These are phyloP conservation scores for Vicugna pacos DNA, from an alignment of 2,113 vertebrate genomes.

Conservation along the genomic window DNA sequence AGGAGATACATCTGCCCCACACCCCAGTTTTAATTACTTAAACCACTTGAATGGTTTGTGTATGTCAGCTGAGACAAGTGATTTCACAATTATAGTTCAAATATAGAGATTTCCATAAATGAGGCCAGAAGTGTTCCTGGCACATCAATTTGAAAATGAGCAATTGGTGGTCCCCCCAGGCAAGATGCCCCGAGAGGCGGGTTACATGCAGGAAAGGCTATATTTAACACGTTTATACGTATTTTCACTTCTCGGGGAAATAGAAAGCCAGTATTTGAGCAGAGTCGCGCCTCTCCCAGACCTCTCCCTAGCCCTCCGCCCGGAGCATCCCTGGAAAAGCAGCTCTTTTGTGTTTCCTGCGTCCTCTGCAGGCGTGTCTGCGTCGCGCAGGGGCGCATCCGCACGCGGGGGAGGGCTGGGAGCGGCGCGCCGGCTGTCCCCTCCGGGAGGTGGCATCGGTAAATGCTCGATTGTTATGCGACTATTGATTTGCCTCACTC, in stretches of 20 bases:
- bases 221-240: not conserved
- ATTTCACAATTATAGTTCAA: not conserved
- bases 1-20: not conserved
- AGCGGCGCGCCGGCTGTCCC: constrained; percentile 36
- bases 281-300: not conserved
- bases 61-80: not conserved
- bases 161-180: accelerated
- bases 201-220: not conserved
- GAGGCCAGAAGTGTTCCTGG: not conserved
- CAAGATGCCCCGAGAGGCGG: not conserved
- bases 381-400: not conserved
- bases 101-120: constrained; percentile 10
- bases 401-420: not conserved
- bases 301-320: accelerated
- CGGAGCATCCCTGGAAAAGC: not conserved
- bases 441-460: not conserved
- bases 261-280: not conserved
- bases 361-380: constrained; percentile 34
- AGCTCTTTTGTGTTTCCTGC: constrained; percentile 64
- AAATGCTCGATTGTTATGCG: constrained; percentile 21
- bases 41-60: not conserved
- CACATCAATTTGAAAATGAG: not conserved
- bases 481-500: constrained; percentile 50
- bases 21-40: not conserved
- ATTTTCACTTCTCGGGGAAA: not conserved